Conservation (phyloP, 1,140 invertebrate species). For the Lasioglossum baleicum region DNA sequence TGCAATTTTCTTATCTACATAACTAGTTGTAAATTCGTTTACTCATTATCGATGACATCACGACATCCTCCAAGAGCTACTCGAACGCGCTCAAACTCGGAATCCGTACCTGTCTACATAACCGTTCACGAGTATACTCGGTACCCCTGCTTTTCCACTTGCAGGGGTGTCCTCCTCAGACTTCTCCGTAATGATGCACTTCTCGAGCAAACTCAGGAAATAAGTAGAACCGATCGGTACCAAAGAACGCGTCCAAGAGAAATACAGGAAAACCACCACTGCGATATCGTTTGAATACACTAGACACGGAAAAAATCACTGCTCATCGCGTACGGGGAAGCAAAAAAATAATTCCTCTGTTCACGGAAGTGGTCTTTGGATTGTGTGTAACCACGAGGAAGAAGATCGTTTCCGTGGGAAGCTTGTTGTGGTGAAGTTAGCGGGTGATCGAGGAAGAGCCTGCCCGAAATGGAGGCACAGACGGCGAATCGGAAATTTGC, state of each 20-base stretch:
- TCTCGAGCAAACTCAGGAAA: conserved; percentile 11
- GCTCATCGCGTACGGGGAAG: background rate
- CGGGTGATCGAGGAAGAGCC: too few species aligned
- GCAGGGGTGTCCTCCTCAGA: conserved; percentile 56
- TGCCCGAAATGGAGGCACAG: too few species aligned
- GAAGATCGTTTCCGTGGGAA: too few species aligned
- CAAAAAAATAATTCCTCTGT: background rate
- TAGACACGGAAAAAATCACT: background rate
- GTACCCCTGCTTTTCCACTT: conserved; percentile 53
- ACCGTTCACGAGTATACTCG: conserved; percentile 51
- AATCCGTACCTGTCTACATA: conserved; percentile 56
- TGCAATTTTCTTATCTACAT: too few species aligned
- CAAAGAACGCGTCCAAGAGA: background rate
- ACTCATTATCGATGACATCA: too few species aligned
- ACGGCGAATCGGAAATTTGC: background rate
- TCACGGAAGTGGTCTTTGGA: too few species aligned
- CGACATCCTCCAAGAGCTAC: too few species aligned
- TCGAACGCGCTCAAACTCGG: too few species aligned
- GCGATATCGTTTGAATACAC: background rate
- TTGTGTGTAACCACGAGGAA: too few species aligned
- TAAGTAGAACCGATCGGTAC: background rate
- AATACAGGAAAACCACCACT: background rate
- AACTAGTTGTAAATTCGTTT: too few species aligned
- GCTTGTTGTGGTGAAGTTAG: too few species aligned
- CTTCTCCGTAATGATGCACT: conserved; percentile 66